Evolutionary conservation across 2,113 vertebrate genomes (phyloP).

Genomic region (Chloropsis hardwickii): DNA sequence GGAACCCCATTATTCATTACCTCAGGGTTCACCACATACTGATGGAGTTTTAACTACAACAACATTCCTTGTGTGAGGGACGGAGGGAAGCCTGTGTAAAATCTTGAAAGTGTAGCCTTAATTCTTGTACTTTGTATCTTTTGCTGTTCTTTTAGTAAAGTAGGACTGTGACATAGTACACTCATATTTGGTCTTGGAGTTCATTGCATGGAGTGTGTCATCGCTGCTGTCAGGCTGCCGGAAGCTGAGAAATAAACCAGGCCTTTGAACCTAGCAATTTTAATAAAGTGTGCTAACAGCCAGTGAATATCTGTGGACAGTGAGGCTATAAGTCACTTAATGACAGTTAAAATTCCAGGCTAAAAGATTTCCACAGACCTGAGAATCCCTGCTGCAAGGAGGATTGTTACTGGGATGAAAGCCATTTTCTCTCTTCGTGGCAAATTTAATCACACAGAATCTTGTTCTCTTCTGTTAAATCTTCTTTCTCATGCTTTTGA

Average conservation of each 20-base stretch:
- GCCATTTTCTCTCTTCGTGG: not conserved
- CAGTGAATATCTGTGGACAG: not conserved
- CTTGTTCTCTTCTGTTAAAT: not conserved
- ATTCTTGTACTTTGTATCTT: not conserved
- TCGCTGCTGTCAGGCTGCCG: not conserved
- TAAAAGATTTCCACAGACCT: not conserved
- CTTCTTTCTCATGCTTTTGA: not conserved
- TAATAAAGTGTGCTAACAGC: not conserved
- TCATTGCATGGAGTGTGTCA: not conserved
- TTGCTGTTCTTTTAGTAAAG: not conserved
- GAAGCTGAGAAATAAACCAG: conserved; percentile 4
- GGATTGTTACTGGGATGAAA: not conserved
- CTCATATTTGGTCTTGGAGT: not conserved
- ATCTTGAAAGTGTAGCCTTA: not conserved
- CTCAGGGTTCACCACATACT: not conserved
- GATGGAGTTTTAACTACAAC: not conserved
- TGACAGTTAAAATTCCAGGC: not conserved
- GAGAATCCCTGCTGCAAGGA: not conserved
- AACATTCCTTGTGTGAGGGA: not conserved
- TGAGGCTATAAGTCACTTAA: not conserved
- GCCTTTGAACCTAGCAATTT: not conserved
- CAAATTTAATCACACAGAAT: not conserved
- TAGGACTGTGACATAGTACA: not conserved
- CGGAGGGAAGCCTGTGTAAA: not conserved
- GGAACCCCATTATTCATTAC: not conserved